Base-by-base conservation (phyloP, 2,113 vertebrate genomes). In the Microcebus lehilahytsara region DNA sequence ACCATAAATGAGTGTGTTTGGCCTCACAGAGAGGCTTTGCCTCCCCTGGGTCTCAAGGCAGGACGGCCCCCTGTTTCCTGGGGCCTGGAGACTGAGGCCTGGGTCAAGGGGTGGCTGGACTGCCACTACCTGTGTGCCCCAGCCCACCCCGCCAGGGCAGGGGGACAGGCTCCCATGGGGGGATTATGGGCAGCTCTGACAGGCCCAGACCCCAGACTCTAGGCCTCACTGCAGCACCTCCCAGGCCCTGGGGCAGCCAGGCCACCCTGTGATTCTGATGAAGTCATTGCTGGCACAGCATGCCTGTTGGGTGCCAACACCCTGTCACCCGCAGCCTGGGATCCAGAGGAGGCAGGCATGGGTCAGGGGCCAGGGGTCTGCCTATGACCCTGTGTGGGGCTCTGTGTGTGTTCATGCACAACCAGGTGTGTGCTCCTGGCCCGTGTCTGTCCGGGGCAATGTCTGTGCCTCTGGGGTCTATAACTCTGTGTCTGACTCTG, bases 201-300 rank as follows among this genome's bases (percentile, higher is more conserved):
- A 69, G 42, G 20, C 66, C 89, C 32, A 34, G 51, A 93, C 89
- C 42, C 83, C 72, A 58, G 56, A 84, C 27, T 89, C 27, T 3
- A 56, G 74, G 16, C 32, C 74, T 86, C 79, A 64, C 23, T 40
- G 16, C 20, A 34, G 27, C 19, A 20, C 87, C 86, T 97, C 46
- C 37, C 49, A 77, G 27, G 71, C 69, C 40, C 12, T 0, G 23
- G 22, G 74, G 74, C 79, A 46, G 42, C 42, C 42, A 19, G 22
- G 94, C 95, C 93, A 85, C 88, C 77, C 85, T 32, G 40, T 88
- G 96, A 94, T 85, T 64, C 67, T 3, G 3, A 6, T 97, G 96
- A 97, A 89, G 49, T 97, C 96, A 94, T 58, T 91, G 49, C 93
- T 97, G 97, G 96, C 89, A 72, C 93, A 40, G 9, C 32, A 32